Percentiles rank a stretch among this genome's conserved stretches.
Evolutionary conservation across 2,113 vertebrate species (phyloP).

Genomic region (Pterophyllum scalare): DNA sequence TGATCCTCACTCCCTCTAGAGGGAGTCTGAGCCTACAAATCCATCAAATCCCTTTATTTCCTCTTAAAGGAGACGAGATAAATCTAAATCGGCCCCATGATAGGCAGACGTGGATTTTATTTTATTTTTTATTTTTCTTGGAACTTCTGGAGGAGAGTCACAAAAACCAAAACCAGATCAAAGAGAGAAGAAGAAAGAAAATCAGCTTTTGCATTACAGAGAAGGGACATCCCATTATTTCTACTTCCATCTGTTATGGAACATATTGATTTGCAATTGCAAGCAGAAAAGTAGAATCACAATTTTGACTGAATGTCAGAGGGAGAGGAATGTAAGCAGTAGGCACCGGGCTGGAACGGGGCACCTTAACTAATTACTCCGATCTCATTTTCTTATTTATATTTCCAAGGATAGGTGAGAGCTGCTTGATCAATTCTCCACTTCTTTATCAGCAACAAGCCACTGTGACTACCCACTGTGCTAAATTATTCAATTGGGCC

Average conservation of each 20-base stretch:
- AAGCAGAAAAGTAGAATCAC: slow-evolving; percentile 49
- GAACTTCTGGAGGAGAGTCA: background rate
- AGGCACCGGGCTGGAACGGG: slow-evolving; percentile 11
- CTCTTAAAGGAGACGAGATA: background rate
- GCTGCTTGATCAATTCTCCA: slow-evolving; percentile 57
- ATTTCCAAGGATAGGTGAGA: slow-evolving; percentile 33
- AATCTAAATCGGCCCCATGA: slow-evolving; percentile 11
- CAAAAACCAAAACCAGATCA: slow-evolving; percentile 25
- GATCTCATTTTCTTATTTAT: slow-evolving; percentile 67
- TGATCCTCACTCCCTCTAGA: slow-evolving; percentile 56
- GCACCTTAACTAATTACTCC: slow-evolving; percentile 51
- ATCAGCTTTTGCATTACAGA: slow-evolving; percentile 16
- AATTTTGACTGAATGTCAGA: slow-evolving; percentile 40
- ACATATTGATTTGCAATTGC: slow-evolving; percentile 59
- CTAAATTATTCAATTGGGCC: slow-evolving; percentile 75
- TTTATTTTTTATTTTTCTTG: background rate
- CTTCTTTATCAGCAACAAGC: slow-evolving; percentile 59
- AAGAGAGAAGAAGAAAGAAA: background rate
- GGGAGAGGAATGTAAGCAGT: slow-evolving; percentile 38
- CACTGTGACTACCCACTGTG: slow-evolving; percentile 37
- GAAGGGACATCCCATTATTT: slow-evolving; percentile 1
- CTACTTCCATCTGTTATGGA: slow-evolving; percentile 34
- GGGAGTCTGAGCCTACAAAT: slow-evolving; percentile 65
- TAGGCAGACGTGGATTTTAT: background rate
- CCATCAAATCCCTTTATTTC: slow-evolving; percentile 28